phyloP scores from a whole-genome alignment of 2,888 invertebrate species.

The Euphydryas editha region DNA sequence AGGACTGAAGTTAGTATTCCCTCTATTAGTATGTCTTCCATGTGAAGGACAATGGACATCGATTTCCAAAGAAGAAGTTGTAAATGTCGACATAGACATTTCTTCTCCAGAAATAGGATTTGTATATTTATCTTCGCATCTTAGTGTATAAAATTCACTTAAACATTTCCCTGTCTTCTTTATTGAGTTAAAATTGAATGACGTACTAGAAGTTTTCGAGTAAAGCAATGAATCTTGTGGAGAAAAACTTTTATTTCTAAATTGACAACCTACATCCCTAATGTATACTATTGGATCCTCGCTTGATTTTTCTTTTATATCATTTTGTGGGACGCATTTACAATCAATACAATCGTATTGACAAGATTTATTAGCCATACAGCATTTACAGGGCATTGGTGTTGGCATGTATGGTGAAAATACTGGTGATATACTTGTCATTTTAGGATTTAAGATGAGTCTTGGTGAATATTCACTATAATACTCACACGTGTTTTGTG shows the following conservation, averaged over 20 bases:
- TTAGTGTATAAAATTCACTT: conserved; percentile 56
- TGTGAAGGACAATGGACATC: conserved; percentile 59
- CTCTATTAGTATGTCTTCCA: conserved; percentile 44
- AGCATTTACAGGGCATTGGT: conserved; percentile 47
- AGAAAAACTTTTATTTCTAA: conserved; percentile 54
- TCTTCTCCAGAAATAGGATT: conserved; percentile 51
- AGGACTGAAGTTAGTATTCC: conserved; percentile 51
- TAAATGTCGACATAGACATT: conserved; percentile 50
- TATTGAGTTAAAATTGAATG: conserved; percentile 53
- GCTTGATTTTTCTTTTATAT: conserved; percentile 23
- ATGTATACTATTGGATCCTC: conserved; percentile 66
- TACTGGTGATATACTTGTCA: conserved; percentile 44
- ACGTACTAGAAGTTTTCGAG: conserved; percentile 58
- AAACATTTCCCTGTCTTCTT: conserved; percentile 54
- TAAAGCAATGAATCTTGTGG: conserved; percentile 51
- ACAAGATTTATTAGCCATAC: conserved; percentile 65
- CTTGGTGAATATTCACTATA: conserved; percentile 49
- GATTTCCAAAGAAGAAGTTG: conserved; percentile 55
- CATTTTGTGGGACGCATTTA: conserved; percentile 40
- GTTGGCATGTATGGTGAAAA: conserved; percentile 49
- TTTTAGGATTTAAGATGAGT: conserved; percentile 52
- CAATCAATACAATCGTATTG: conserved; percentile 58
- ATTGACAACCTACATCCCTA: conserved; percentile 76
- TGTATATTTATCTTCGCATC: conserved; percentile 66
- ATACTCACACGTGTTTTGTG: conserved; percentile 56